phyloP scores from a whole-genome alignment of 2,888 invertebrate genomes.

The Drosophila seclusa region DNA sequence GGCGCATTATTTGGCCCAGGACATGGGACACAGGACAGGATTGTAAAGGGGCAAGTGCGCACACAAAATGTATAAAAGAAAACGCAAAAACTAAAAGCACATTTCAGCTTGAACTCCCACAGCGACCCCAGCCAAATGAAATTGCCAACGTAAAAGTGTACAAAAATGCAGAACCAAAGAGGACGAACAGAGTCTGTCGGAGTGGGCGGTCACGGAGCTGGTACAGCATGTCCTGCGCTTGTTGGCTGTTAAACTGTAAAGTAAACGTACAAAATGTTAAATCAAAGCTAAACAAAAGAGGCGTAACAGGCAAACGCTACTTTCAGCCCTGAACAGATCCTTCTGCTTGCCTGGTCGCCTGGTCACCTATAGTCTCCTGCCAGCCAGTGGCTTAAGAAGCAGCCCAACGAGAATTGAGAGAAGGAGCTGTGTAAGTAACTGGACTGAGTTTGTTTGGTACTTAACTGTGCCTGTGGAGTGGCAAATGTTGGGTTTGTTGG shows the following conservation, averaged over 20 bases:
- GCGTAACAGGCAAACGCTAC: constrained; percentile 62
- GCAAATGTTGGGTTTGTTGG: constrained; percentile 35
- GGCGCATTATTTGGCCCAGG: constrained; percentile 44
- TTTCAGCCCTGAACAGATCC: constrained; percentile 15
- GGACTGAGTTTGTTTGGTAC: constrained; percentile 46
- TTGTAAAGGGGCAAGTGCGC: constrained; percentile 51
- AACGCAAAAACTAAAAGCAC: constrained; percentile 72
- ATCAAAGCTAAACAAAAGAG: constrained; percentile 78
- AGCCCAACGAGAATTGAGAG: constrained; percentile 12
- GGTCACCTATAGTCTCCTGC: constrained; percentile 5
- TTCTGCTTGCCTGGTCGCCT: background rate
- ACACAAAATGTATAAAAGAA: constrained; percentile 44
- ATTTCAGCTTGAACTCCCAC: constrained; percentile 79
- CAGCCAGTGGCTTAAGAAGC: constrained; percentile 51
- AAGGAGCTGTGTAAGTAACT: constrained; percentile 35
- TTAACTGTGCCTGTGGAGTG: constrained; percentile 42
- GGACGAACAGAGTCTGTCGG: background rate
- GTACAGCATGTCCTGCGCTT: constrained; percentile 62
- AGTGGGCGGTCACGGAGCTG: constrained; percentile 16
- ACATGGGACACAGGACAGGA: constrained; percentile 36
- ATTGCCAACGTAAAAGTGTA: constrained; percentile 77
- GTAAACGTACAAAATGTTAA: constrained; percentile 79
- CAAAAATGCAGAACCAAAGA: constrained; percentile 52
- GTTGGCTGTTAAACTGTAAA: constrained; percentile 75
- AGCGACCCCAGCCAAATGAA: constrained; percentile 72